Conservation (phyloP, 2,113 vertebrate genomes). For the Pollimyrus isidori region DNA sequence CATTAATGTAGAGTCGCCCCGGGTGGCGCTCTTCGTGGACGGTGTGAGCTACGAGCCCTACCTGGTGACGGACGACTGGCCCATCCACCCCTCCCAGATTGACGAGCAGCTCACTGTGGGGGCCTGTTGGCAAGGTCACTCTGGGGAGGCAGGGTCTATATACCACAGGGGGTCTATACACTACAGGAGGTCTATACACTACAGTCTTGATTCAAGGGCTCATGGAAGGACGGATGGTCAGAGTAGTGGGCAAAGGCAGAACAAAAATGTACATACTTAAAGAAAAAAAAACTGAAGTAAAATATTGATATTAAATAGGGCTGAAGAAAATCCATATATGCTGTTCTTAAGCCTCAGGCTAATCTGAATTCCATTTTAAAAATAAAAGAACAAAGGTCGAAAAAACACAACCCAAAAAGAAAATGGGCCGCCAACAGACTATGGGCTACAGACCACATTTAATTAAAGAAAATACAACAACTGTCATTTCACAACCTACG, state of each 20-base stretch:
- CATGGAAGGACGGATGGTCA: background rate
- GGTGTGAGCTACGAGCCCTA: conserved; percentile 82
- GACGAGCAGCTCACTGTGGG: conserved; percentile 88
- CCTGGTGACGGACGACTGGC: conserved; percentile 90
- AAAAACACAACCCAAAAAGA: background rate
- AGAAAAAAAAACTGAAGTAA: background rate
- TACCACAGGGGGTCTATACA: too few species aligned
- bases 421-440: background rate
- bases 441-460: background rate
- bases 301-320: background rate
- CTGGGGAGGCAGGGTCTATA: background rate
- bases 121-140: conserved; percentile 93
- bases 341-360: background rate
- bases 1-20: conserved; percentile 79
- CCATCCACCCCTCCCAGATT: conserved; percentile 77
- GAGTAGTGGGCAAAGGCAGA: background rate
- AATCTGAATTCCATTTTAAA: background rate
- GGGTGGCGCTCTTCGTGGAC: conserved; percentile 79
- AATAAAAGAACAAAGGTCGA: background rate
- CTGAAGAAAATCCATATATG: background rate
- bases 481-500: background rate
- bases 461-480: background rate
- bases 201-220: background rate
- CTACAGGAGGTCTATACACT: background rate
- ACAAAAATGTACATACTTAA: background rate